A percentile compares a stretch with the other conserved stretches of the same genome.
These are phyloP conservation scores for Apodemus sylvaticus DNA, from an alignment of 2,113 vertebrate genomes.

Conservation along the genomic window DNA sequence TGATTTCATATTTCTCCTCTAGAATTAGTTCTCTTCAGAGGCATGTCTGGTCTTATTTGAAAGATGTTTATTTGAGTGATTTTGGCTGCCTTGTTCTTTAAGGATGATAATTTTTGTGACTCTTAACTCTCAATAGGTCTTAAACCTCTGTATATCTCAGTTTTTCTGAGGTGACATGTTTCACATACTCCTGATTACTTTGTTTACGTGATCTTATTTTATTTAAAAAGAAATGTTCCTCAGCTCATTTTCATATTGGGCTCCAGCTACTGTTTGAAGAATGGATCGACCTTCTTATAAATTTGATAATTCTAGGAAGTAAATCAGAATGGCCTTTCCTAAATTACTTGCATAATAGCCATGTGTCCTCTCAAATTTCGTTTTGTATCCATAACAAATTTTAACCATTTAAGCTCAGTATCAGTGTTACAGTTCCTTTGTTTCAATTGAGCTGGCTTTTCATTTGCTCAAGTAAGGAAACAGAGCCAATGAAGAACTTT, in stretches of 20 bases:
- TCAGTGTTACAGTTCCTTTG: neutral
- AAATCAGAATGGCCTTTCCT: constrained; percentile 19
- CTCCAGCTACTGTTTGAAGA: constrained; percentile 1
- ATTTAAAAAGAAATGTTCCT: neutral
- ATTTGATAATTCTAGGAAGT: constrained; percentile 43
- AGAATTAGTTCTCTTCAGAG: neutral
- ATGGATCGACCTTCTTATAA: neutral
- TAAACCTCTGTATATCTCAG: neutral
- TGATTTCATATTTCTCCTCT: neutral
- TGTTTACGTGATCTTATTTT: neutral
- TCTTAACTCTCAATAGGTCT: neutral
- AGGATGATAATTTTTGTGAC: neutral
- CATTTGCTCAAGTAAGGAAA: constrained; percentile 12
- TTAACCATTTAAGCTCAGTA: constrained; percentile 28
- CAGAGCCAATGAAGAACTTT: neutral
- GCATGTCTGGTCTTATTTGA: neutral
- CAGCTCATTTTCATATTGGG: neutral
- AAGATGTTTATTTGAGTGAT: neutral
- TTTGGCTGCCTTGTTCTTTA: neutral
- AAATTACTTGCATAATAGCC: constrained; percentile 29
- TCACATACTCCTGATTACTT: neutral
- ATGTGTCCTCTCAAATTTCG: constrained; percentile 34
- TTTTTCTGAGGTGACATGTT: neutral
- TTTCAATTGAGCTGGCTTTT: constrained; percentile 34
- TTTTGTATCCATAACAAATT: constrained; percentile 50